Percentiles rank a stretch among this genome's conserved stretches.
Conservation (phyloP, 2,113 vertebrate genomes). For the Notechis scutatus region DNA sequence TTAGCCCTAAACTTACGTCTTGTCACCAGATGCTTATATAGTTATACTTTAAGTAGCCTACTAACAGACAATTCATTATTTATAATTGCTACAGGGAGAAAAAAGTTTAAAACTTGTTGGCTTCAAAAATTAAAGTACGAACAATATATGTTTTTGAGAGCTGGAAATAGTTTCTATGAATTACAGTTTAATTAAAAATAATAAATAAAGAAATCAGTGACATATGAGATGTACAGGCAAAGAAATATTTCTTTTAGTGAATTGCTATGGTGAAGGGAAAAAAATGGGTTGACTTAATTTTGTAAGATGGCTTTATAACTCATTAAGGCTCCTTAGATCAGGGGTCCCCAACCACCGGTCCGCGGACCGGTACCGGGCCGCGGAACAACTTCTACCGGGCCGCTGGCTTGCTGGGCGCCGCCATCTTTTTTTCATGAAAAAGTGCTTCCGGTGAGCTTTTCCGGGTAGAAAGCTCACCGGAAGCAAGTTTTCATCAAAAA, state of each 20-base stretch:
- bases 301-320: background rate
- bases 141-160: background rate
- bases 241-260: background rate
- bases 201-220: background rate
- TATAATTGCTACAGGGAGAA: background rate
- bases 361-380: no score
- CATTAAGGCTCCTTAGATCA: background rate
- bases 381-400: no score
- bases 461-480: no score
- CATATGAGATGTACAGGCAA: conserved; percentile 1
- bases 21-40: background rate
- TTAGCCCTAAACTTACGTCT: background rate
- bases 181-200: background rate
- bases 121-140: background rate
- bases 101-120: background rate
- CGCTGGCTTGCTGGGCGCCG: no score
- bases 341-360: no score
- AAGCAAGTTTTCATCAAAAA: no score
- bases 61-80: background rate
- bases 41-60: background rate
- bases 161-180: background rate
- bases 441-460: no score
- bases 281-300: background rate
- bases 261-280: background rate
- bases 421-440: no score